Evolutionary conservation across 2,113 vertebrate genomes (phyloP).

Genomic region (Erythrocebus patas): DNA sequence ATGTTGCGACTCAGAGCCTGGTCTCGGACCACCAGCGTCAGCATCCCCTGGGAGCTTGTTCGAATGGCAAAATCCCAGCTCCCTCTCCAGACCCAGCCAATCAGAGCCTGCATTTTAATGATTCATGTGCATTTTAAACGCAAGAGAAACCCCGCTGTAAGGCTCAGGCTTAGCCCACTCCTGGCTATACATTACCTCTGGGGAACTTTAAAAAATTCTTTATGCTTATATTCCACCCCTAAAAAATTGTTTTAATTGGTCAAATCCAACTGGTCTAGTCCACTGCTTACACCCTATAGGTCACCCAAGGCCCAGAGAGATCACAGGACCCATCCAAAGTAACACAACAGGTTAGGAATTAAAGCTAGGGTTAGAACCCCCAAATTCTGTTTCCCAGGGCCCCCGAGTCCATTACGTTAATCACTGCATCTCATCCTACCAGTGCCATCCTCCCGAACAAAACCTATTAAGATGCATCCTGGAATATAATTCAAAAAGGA

Average conservation of each 20-base stretch:
- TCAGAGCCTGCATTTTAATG: background rate
- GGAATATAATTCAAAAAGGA: background rate
- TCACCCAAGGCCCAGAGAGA: background rate
- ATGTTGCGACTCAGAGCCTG: background rate
- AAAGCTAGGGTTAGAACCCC: background rate
- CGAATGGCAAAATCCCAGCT: background rate
- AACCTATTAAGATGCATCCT: background rate
- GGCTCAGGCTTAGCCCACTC: background rate
- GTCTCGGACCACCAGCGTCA: background rate
- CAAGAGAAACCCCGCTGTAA: background rate
- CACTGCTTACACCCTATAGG: background rate
- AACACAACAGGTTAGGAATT: background rate
- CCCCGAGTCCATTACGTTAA: too few species aligned
- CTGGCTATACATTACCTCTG: too few species aligned
- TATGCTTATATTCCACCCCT: background rate
- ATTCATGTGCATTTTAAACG: fast-evolving
- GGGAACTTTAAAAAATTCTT: background rate
- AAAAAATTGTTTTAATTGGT: background rate
- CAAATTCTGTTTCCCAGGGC: background rate
- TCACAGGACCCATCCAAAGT: background rate
- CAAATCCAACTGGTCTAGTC: background rate
- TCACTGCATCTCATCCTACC: background rate
- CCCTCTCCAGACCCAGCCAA: background rate
- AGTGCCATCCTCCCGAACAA: background rate
- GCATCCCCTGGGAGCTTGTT: background rate